Evolutionary conservation across 1,140 invertebrate genomes (phyloP).

Genomic region (Cydia strobilella): DNA sequence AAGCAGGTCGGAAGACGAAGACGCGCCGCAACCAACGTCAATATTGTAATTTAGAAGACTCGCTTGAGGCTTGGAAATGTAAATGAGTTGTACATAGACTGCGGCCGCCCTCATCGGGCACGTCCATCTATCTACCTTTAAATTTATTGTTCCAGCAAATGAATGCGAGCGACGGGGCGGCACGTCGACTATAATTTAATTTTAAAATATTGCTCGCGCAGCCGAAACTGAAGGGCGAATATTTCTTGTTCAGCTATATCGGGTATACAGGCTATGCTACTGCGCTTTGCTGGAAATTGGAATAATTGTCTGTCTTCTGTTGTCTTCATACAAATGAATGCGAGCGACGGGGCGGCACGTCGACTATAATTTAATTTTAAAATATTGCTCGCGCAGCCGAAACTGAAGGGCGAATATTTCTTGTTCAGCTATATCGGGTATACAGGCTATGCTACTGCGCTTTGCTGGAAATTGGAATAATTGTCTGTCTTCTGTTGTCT

Average conservation of each 20-base stretch:
- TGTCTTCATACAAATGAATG: constrained; percentile 30
- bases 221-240: constrained; percentile 27
- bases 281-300: constrained; percentile 6
- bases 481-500: background rate
- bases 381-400: constrained; percentile 27
- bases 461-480: constrained; percentile 7
- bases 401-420: constrained; percentile 28
- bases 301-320: background rate
- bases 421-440: constrained; percentile 28
- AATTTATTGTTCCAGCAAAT: constrained; percentile 32
- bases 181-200: constrained; percentile 32
- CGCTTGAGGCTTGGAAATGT: constrained; percentile 16
- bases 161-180: constrained; percentile 25
- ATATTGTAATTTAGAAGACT: constrained; percentile 25
- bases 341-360: constrained; percentile 28
- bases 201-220: constrained; percentile 29
- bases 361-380: constrained; percentile 32
- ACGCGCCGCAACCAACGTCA: constrained; percentile 1
- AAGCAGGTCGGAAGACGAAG: constrained; percentile 3
- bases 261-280: constrained; percentile 15
- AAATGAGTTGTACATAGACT: constrained; percentile 23
- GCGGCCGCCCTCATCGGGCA: constrained; percentile 3
- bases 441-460: background rate
- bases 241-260: constrained; percentile 28
- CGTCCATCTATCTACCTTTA: constrained; percentile 29